Conservation (phyloP, 1,140 invertebrate species). For the Zaprionus camerounensis region DNA sequence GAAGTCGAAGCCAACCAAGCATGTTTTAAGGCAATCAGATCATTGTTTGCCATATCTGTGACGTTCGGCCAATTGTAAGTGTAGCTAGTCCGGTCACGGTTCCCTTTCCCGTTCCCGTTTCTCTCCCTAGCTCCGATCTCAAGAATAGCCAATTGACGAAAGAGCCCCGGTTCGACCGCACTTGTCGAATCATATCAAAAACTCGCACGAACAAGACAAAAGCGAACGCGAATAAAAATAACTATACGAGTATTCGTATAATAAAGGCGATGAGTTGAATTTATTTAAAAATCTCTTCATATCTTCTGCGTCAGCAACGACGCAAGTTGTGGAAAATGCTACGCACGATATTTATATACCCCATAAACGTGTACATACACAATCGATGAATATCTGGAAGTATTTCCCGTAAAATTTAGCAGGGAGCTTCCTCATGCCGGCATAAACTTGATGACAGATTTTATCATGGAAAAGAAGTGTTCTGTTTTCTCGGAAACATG, state of each 20-base stretch:
- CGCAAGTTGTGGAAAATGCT: slow-evolving; percentile 54
- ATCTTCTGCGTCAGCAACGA: slow-evolving; percentile 73
- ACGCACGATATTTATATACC: slow-evolving; percentile 50
- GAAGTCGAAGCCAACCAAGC: slow-evolving; percentile 28
- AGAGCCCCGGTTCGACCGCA: slow-evolving; percentile 48
- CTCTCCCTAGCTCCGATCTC: slow-evolving; percentile 19
- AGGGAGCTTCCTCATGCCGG: background rate
- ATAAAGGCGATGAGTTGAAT: slow-evolving; percentile 64
- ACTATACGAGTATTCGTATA: slow-evolving; percentile 46
- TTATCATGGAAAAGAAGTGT: slow-evolving; percentile 11
- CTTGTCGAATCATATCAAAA: slow-evolving; percentile 45
- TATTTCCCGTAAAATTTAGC: background rate
- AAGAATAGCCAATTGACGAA: slow-evolving; percentile 67
- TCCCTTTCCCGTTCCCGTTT: background rate
- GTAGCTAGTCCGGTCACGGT: background rate
- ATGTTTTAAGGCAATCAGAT: slow-evolving; percentile 37
- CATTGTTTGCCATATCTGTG: slow-evolving; percentile 43
- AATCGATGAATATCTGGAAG: background rate
- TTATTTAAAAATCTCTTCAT: slow-evolving; percentile 74
- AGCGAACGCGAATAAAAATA: slow-evolving; percentile 61
- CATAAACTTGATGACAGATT: slow-evolving; percentile 25
- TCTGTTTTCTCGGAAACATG: slow-evolving; percentile 9
- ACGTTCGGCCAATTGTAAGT: slow-evolving; percentile 66
- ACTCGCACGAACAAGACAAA: slow-evolving; percentile 39
- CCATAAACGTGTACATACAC: slow-evolving; percentile 32